Base-by-base conservation (phyloP, 2,113 vertebrate genomes). In the Danionella cerebrum region DNA sequence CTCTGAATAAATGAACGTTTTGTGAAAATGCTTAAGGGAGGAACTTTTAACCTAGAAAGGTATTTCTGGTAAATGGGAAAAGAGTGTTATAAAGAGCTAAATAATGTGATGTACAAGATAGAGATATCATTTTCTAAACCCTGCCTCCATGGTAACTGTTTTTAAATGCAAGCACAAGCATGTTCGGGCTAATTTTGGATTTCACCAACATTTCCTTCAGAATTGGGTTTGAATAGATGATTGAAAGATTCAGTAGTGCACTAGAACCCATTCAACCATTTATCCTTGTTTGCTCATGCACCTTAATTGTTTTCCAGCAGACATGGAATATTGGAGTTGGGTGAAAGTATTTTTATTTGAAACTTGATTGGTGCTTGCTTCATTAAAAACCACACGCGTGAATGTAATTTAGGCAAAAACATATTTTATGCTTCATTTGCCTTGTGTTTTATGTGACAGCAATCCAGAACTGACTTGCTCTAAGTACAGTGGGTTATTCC, bases 1-100 rank as follows among this genome's bases (percentile, higher is more conserved):
- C 55, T 47, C 11, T 69, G 54, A 69, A 69, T 69, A 69, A 41
- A 47, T 51, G 35, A 69, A 60, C 60, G 16, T 60, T 60, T 45
- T 42, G 57, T 60, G 58, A 33, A 60, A 31, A 11, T 21, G 58
- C 42, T 19, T 14, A 69, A 39, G 51, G 36, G 53, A 69, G 57
- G 6, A 60, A 48, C 33, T 21, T 48, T 60, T 22, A 60, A 60
- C 54, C 54, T 51, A 14, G 24, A 48, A 69, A 41, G 35, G 42
- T 45, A 10, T 11, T 25, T 6, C 52, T 12, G 7, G 24, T 39
- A 14, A 33, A 31, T 45, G 19, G 7, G 35, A 19, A 13, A 48
- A 55, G 11, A 19, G 19, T 2, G 1, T 4, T 31, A 31, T 31
- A 31, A 4, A 31, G 3, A 31, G 3, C 3, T 31, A 31, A 4